A percentile compares a stretch with the other conserved stretches of the same genome.
Conservation (phyloP, 2,113 vertebrate species). For the Tupaia chinensis region DNA sequence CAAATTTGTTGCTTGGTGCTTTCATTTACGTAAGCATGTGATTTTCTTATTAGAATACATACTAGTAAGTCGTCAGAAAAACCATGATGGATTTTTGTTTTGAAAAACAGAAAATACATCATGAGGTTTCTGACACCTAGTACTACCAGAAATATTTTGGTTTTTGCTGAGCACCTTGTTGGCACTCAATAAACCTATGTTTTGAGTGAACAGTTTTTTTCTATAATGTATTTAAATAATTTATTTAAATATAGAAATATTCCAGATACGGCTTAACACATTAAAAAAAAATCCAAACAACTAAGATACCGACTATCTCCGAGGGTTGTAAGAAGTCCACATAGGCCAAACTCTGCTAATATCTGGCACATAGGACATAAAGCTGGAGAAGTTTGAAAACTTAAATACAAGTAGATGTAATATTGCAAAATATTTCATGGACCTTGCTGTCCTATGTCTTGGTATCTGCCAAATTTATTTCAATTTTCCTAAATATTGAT, state of each 20-base stretch:
- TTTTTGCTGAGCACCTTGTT: neutral
- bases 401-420: neutral
- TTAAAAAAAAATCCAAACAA: neutral
- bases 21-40: neutral
- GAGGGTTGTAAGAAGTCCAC: neutral
- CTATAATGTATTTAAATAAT: constrained; percentile 7
- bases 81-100: no score
- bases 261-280: neutral
- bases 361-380: neutral
- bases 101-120: no score
- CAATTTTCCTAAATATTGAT: constrained; percentile 50
- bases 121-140: no score
- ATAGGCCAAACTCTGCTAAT: neutral
- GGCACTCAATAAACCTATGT: neutral
- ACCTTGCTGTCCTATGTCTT: neutral
- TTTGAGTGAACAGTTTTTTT: neutral
- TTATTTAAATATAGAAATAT: constrained; percentile 7
- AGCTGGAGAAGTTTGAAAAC: neutral
- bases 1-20: neutral
- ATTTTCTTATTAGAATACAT: neutral
- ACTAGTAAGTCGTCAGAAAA: no score
- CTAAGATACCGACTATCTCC: neutral
- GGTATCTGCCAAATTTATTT: constrained; percentile 68
- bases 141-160: neutral
- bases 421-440: neutral